phyloP scores from a whole-genome alignment of 2,113 vertebrate species.

The Megaceryle maxima region DNA sequence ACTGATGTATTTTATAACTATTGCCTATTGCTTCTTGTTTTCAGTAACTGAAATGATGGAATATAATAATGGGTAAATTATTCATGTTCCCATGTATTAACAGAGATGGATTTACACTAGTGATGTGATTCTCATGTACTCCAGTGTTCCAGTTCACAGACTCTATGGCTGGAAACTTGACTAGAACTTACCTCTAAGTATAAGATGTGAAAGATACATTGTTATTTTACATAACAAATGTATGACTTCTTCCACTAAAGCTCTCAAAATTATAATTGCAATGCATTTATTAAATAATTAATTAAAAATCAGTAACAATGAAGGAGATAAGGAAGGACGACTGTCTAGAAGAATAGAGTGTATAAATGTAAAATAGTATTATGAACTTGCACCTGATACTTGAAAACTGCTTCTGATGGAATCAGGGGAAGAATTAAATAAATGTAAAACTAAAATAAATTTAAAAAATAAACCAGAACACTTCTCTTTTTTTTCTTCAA shows the following conservation, averaged over 20 bases:
- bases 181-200: neutral
- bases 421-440: neutral
- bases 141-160: neutral
- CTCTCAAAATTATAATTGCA: neutral
- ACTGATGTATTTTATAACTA: neutral
- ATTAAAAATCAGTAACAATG: neutral
- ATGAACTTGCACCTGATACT: neutral
- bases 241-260: neutral
- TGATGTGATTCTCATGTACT: neutral
- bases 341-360: neutral
- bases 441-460: neutral
- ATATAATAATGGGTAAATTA: neutral
- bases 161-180: neutral
- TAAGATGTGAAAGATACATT: neutral
- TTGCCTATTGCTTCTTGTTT: neutral
- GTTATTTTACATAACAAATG: neutral
- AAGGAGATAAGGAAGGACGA: neutral
- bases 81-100: neutral
- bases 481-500: neutral
- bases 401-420: neutral
- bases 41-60: neutral
- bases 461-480: fast-evolving
- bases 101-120: neutral
- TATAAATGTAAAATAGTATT: neutral
- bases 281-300: neutral